These are phyloP conservation scores for Euclidia mi DNA, from an alignment of 2,888 invertebrate genomes.

Conservation along the genomic window DNA sequence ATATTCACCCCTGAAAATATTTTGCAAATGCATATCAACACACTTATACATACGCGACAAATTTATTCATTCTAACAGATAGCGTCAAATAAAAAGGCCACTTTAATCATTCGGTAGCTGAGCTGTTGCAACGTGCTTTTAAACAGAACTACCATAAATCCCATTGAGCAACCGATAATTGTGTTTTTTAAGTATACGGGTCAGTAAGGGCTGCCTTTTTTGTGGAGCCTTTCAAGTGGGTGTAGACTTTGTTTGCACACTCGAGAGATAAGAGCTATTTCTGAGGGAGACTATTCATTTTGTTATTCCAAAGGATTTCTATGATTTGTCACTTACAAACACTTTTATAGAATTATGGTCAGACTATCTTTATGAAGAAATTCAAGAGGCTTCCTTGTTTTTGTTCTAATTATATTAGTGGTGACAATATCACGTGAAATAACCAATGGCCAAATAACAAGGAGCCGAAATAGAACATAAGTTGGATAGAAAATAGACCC, in stretches of 20 bases:
- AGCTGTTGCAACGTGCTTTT: not conserved
- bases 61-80: conserved; percentile 2
- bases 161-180: conserved; percentile 75
- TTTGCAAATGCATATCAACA: too few relatives aligned
- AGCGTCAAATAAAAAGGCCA: not conserved
- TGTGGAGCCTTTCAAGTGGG: conserved; percentile 68
- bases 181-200: conserved; percentile 69
- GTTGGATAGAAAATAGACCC: too few relatives aligned
- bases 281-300: conserved; percentile 38
- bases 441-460: too few relatives aligned
- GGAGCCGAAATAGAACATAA: too few relatives aligned
- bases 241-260: conserved; percentile 76
- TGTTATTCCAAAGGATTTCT: conserved; percentile 42
- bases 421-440: too few relatives aligned
- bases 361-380: not conserved
- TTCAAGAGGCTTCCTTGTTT: too few relatives aligned
- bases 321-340: conserved; percentile 37
- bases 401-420: too few relatives aligned
- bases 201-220: conserved; percentile 64
- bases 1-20: too few relatives aligned
- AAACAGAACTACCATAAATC: conserved; percentile 60
- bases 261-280: conserved; percentile 58
- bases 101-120: conserved; percentile 53
- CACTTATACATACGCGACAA: conserved; percentile 3
- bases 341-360: conserved; percentile 5